Evolutionary conservation across 2,888 invertebrate genomes (phyloP).

Genomic region (Deroplatys truncata): DNA sequence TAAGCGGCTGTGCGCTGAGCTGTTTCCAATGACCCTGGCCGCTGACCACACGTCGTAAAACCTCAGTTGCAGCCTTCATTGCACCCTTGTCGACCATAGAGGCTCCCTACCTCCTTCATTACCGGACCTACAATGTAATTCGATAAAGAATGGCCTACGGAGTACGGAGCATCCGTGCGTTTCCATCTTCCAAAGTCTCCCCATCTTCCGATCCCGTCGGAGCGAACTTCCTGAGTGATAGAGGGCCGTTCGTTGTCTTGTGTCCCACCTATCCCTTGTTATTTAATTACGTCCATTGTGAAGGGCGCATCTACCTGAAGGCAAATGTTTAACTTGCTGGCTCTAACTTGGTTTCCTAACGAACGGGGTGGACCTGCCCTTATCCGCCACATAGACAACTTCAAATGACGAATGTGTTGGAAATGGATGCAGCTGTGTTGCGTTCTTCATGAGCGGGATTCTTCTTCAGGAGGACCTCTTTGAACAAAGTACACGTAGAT

Average conservation of each 20-base stretch:
- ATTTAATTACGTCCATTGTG: background rate
- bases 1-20: background rate
- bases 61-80: constrained; percentile 20
- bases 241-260: background rate
- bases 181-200: background rate
- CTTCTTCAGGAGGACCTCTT: too few species aligned
- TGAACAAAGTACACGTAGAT: too few species aligned
- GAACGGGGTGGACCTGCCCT: background rate
- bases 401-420: background rate
- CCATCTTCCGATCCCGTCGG: background rate
- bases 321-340: background rate
- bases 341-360: background rate
- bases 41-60: constrained; percentile 5
- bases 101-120: constrained; percentile 24
- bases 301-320: background rate
- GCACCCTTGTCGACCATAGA: constrained; percentile 24
- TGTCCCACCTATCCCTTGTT: background rate
- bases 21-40: background rate
- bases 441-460: too few species aligned
- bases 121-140: constrained; percentile 27
- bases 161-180: background rate
- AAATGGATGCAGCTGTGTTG: too few species aligned
- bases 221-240: background rate
- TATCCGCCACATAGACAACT: background rate
- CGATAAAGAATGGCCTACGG: constrained; percentile 26